Evolutionary conservation across 2,113 vertebrate species (phyloP).

Genomic region (Eclectus roratus): DNA sequence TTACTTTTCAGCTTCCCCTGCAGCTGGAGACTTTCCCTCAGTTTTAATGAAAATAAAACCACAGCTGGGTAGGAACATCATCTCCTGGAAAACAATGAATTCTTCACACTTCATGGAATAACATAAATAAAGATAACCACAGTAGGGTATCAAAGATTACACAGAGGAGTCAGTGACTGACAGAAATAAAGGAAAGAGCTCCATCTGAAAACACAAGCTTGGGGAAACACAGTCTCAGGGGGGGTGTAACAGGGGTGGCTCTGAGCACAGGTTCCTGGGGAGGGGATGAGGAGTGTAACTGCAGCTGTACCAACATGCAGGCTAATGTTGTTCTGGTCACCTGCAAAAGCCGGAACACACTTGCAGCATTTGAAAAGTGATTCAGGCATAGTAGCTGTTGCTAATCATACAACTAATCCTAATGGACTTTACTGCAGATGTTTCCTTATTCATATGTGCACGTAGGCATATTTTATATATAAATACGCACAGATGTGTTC

Average conservation of each 20-base stretch:
- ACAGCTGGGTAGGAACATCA: constrained; percentile 27
- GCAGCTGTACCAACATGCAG: neutral
- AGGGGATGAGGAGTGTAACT: neutral
- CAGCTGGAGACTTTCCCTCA: neutral
- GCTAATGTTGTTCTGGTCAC: neutral
- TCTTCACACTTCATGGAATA: constrained; percentile 47
- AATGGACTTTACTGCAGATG: neutral
- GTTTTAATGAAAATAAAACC: constrained; percentile 50
- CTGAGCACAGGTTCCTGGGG: neutral
- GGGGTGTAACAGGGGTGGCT: neutral
- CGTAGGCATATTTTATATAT: neutral
- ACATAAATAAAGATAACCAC: constrained; percentile 1
- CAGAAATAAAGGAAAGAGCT: neutral
- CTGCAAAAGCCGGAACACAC: neutral
- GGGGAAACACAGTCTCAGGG: neutral
- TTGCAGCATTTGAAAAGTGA: neutral
- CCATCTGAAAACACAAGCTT: neutral
- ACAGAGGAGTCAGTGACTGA: neutral
- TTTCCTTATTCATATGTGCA: neutral
- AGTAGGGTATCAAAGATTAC: neutral
- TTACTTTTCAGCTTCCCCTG: constrained; percentile 14
- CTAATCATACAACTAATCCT: neutral
- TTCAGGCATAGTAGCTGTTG: neutral
- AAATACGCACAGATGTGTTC: neutral
- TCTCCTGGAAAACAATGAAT: constrained; percentile 30